Evolutionary conservation across 2,113 vertebrate species (phyloP).

Genomic region (Melospiza melodia): DNA sequence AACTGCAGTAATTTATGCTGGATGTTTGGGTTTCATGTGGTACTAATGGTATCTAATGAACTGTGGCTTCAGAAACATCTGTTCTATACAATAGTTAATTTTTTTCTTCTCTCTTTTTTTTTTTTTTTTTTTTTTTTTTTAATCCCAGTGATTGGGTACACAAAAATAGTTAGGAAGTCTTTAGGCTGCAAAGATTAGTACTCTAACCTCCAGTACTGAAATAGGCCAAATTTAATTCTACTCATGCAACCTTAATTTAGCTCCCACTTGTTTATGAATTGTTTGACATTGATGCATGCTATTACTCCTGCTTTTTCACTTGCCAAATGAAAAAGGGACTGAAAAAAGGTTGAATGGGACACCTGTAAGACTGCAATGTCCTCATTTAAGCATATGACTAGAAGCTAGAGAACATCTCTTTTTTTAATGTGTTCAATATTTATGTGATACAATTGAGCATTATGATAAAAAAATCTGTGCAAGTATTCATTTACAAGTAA

Average conservation of each 20-base stretch:
- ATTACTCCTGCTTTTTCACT: not conserved
- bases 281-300: not conserved
- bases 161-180: not conserved
- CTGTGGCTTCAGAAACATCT: constrained; percentile 31
- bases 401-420: not conserved
- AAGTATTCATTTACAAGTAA: not conserved
- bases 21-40: not conserved
- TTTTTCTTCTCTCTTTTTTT: not conserved
- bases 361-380: not conserved
- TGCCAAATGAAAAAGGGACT: not conserved
- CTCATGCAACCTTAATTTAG: not conserved
- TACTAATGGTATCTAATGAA: constrained; percentile 49
- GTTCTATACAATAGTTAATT: constrained; percentile 20
- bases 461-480: not conserved
- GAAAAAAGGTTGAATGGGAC: not conserved
- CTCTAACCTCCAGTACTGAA: not conserved
- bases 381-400: not conserved
- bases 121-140: not conserved
- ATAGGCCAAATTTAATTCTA: constrained; percentile 7
- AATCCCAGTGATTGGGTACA: not conserved
- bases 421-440: not conserved
- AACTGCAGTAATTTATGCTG: constrained; percentile 28
- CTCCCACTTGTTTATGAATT: not conserved
- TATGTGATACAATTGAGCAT: not conserved
- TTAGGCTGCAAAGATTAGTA: constrained; percentile 1